A percentile compares a stretch with the other conserved stretches of the same genome.
Conservation (phyloP, 2,888 invertebrate species). For the Hydropsyche betteni region DNA sequence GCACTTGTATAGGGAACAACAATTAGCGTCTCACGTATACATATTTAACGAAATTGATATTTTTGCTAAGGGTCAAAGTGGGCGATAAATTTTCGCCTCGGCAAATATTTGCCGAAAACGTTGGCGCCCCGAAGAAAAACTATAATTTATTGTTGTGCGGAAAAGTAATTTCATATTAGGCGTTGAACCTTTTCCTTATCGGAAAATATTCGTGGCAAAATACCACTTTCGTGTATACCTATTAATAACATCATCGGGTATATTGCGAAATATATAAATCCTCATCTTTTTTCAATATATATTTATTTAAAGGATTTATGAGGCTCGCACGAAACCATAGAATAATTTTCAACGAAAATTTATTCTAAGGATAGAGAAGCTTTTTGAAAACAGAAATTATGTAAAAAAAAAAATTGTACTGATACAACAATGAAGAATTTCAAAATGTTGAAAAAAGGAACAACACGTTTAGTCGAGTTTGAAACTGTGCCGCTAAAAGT, state of each 20-base stretch:
- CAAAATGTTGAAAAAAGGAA: no score
- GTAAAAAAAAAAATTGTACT: neutral
- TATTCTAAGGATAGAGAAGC: no score
- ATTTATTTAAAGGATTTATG: no score
- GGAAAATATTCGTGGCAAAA: slow-evolving; percentile 10
- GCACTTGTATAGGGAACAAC: neutral
- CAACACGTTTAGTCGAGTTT: no score
- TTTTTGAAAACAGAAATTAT: no score
- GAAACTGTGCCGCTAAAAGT: neutral
- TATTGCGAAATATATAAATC: slow-evolving; percentile 10
- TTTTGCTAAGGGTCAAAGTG: neutral
- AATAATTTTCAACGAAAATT: no score
- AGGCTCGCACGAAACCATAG: no score
- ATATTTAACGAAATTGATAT: neutral
- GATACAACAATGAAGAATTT: slow-evolving; percentile 18
- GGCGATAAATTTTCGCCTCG: slow-evolving; percentile 4
- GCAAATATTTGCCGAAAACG: slow-evolving; percentile 18
- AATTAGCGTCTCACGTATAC: neutral
- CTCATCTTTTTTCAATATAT: no score
- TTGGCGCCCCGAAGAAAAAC: slow-evolving; percentile 7
- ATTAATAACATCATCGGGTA: slow-evolving; percentile 10
- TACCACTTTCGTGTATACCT: slow-evolving; percentile 16
- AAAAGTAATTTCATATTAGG: slow-evolving; percentile 25
- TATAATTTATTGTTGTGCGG: slow-evolving; percentile 25
- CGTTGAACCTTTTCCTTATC: slow-evolving; percentile 25